A percentile compares a stretch with the other conserved stretches of the same genome.
These are phyloP conservation scores for Falcunculus frontatus DNA, from an alignment of 2,113 vertebrate genomes.

Conservation along the genomic window DNA sequence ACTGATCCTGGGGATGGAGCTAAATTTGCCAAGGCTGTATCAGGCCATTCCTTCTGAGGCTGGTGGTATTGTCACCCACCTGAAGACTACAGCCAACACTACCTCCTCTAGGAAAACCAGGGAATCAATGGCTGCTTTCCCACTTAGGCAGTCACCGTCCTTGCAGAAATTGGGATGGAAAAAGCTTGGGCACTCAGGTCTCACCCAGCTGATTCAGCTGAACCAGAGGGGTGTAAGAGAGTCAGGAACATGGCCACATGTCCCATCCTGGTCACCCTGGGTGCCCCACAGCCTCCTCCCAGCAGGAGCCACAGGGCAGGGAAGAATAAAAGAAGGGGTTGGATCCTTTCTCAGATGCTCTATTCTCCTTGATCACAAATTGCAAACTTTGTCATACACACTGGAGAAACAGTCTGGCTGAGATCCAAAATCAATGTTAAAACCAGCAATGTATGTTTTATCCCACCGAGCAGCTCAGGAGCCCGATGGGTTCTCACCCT, in stretches of 20 bases:
- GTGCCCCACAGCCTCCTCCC: neutral
- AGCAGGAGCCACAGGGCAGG: neutral
- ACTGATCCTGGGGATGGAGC: neutral
- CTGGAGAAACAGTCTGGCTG: neutral
- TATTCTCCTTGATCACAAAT: neutral
- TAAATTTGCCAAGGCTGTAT: neutral
- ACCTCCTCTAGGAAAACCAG: neutral
- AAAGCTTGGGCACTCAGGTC: neutral
- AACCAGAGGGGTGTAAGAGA: neutral
- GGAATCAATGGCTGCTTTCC: neutral
- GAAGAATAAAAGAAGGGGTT: neutral
- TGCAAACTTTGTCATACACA: neutral
- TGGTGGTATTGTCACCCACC: neutral
- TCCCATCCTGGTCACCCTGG: neutral
- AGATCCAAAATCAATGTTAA: neutral
- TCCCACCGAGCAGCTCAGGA: neutral
- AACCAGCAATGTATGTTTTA: neutral
- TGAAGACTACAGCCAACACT: neutral
- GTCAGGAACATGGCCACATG: rapidly evolving
- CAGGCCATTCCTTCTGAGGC: neutral
- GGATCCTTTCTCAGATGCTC: neutral
- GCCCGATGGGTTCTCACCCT: neutral
- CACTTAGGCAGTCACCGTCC: neutral
- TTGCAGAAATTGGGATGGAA: neutral
- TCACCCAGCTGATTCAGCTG: neutral